These are phyloP conservation scores for Thaleichthys pacificus DNA, from an alignment of 2,797 vertebrate species.

Conservation along the genomic window DNA sequence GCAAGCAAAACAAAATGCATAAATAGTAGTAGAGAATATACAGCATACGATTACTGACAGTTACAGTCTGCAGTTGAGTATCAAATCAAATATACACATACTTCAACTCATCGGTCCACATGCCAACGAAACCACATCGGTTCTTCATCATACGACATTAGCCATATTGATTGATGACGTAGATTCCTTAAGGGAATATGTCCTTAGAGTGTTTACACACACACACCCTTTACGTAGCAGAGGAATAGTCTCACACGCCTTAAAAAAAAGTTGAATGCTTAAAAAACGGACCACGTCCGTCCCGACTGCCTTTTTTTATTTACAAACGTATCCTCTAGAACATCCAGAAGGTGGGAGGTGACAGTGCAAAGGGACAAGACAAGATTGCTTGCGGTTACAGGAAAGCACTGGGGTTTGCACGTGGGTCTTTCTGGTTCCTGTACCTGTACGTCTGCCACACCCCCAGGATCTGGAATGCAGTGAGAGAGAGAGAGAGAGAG, in stretches of 20 bases:
- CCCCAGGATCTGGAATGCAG: slow-evolving; percentile 84
- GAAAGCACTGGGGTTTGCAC: slow-evolving; percentile 94
- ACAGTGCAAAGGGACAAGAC: slow-evolving; percentile 7
- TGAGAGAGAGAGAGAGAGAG: slow-evolving; percentile 34
- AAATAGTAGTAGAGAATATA: slow-evolving; percentile 19
- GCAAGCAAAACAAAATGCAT: slow-evolving; percentile 15
- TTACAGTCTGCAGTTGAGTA: background rate
- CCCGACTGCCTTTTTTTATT: background rate
- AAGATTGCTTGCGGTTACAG: slow-evolving; percentile 72
- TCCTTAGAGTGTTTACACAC: background rate
- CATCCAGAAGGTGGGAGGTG: slow-evolving; percentile 24
- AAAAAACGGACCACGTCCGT: slow-evolving; percentile 1
- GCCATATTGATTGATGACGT: background rate
- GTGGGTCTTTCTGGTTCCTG: slow-evolving; percentile 95
- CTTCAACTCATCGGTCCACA: background rate
- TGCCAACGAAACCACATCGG: slow-evolving; percentile 3
- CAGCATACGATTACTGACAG: slow-evolving; percentile 25
- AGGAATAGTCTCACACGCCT: slow-evolving; percentile 7
- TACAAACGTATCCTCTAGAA: slow-evolving; percentile 30
- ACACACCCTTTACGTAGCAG: background rate
- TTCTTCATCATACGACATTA: slow-evolving; percentile 1
- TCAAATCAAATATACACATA: slow-evolving; percentile 11
- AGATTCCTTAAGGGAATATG: no score
- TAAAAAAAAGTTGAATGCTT: slow-evolving; percentile 3
- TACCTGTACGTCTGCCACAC: slow-evolving; percentile 95